Evolutionary conservation across 2,888 invertebrate species (phyloP), one percentile per base, ranked within the genome.

Genomic region (Drosophila recens): DNA sequence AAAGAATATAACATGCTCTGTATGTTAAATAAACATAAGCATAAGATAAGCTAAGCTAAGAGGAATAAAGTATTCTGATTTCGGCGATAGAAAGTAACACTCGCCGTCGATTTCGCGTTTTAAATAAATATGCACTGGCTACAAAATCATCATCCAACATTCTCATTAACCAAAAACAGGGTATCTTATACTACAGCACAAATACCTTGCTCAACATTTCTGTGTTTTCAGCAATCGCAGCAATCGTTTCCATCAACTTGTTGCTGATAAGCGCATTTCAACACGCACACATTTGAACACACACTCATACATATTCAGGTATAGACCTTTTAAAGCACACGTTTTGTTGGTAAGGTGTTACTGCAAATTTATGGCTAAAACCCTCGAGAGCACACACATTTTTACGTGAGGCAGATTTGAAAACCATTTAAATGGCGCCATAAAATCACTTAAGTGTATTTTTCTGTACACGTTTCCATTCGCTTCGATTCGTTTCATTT

Each of bases 381-480:
- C 57, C 59, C 48, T 43, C 8, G 56, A 43, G 56, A 34, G 13
- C 56, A 38, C 40, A 52, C 64, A 64, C 45, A 64, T 54, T 63
- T 72, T 73, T 49, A 59, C 71, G 79, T 80, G 74, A 63, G 79
- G 76, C 76, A 81, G 75, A 81, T 86, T 83, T 81, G 69, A 70
- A 79, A 84, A 73, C 71, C 84, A 84, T 84, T 84, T 81, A 75
- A 86, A 86, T 79, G 75, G 70, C 62, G 71, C 76, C 83, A 79
- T 87, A 79, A 80, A 84, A 86, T 83, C 79, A 83, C 75, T 83
- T 86, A 83, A 77, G 81, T 86, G 84, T 86, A 48, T 78, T 80
- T 75, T 69, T 43, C 61, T 74, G 66, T 70, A 67, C 69, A 71
- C 63, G 57, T 56, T 64, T 56, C 43, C 66, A 51, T 42, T 57